Percentiles rank a stretch among this genome's conserved stretches.
phyloP scores from a whole-genome alignment of 2,797 vertebrate genomes.

The Rhabdomys pumilio region DNA sequence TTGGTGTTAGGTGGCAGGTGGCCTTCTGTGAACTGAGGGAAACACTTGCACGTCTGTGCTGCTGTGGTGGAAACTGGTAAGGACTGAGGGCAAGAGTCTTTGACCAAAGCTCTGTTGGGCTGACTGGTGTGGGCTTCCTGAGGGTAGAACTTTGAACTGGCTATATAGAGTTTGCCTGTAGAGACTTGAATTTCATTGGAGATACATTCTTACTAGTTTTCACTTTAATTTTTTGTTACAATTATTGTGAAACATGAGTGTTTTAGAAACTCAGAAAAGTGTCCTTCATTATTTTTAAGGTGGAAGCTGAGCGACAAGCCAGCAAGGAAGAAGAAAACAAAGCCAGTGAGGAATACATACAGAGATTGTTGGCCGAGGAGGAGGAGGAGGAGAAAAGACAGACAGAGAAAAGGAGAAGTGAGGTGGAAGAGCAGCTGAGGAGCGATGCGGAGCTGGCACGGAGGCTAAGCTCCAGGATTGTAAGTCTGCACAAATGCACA shows the following conservation, averaged over 20 bases:
- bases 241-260: constrained; percentile 18
- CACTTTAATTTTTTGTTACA: background rate
- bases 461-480: constrained; percentile 89
- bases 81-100: background rate
- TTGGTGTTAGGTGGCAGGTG: background rate
- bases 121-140: background rate
- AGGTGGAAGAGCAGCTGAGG: constrained; percentile 91
- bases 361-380: constrained; percentile 92
- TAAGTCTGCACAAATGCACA: constrained; percentile 81
- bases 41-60: background rate
- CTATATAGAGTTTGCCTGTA: background rate
- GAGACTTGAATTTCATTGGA: constrained; percentile 14
- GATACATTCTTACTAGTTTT: background rate
- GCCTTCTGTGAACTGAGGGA: background rate
- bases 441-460: constrained; percentile 94
- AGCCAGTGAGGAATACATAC: constrained; percentile 95
- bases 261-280: constrained; percentile 40
- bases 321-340: constrained; percentile 93
- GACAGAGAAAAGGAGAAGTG: constrained; percentile 88
- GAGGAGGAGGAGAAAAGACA: constrained; percentile 90
- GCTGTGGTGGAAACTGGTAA: constrained; percentile 13
- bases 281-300: constrained; percentile 87
- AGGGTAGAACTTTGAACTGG: background rate
- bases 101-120: background rate
- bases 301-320: constrained; percentile 92